Evolutionary conservation across 2,888 invertebrate species (phyloP), one percentile per base, ranked within the genome.

Genomic region (Lithophane ornitopus): DNA sequence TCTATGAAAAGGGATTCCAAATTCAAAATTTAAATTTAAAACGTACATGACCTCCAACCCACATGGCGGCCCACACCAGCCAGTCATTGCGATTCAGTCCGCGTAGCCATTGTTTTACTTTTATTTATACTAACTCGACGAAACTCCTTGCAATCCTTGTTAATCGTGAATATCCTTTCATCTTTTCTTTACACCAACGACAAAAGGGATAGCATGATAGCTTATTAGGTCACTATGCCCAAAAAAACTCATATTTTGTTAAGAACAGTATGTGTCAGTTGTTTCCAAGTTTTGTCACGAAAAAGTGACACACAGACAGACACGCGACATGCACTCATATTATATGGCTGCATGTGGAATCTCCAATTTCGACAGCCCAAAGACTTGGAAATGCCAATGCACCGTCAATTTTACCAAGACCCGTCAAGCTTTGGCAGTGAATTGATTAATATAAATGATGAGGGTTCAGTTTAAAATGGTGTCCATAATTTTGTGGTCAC

Each of bases 21-120:
- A 92, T 91, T 92, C 90, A 88, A 91, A 91, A 91, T 90, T 91
- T 89, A 89, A 92, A 92, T 91, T 91, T 89, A 89, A 90, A 91
- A 90, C 90, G 90, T 87, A 90, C 90, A 89, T 94, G 95, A 95
- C 96, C 96, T 96, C 94, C 94, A 92, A 90, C 96, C 96, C 96
- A 96, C 96, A 96, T 95, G 94, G 89, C 92, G 86, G 90, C 96
- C 95, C 94, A 95, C 95, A 93, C 93, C 91, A 89, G 87, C 85
- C 89, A 84, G 84, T 90, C 91, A 95, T 95, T 95, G 93, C 91
- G 89, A 96, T 96, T 96, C 95, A 90, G 92, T 92, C 91, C 93
- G 94, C 95, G 94, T 94, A 90, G 82, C 93, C 94, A 94, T 95
- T 96, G 95, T 96, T 93, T 94, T 92, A 94, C 92, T 94, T 95